These are phyloP conservation scores for Xiphophorus maculatus DNA, from an alignment of 2,113 vertebrate genomes.

Conservation along the genomic window DNA sequence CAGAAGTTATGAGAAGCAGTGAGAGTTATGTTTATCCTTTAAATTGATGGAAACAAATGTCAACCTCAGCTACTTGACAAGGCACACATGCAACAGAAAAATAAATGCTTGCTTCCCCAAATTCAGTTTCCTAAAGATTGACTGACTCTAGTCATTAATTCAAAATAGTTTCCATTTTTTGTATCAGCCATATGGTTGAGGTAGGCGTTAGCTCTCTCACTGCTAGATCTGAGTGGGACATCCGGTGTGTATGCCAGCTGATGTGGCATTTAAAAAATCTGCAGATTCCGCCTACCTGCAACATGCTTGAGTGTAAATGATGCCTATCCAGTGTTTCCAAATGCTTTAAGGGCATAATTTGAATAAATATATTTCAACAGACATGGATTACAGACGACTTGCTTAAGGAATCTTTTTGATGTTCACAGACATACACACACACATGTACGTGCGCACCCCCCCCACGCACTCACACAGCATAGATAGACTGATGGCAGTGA, in stretches of 20 bases:
- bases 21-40: background rate
- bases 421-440: conserved; percentile 72
- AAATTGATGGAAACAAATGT: background rate
- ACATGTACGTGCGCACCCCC: conserved; percentile 3
- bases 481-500: conserved; percentile 40
- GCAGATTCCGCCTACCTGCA: background rate
- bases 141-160: background rate
- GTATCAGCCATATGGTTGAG: background rate
- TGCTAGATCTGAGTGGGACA: conserved; percentile 1
- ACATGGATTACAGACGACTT: conserved; percentile 67
- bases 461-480: conserved; percentile 6
- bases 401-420: conserved; percentile 87
- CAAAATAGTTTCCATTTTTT: background rate
- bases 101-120: background rate
- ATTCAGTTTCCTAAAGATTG: background rate
- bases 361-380: conserved; percentile 8
- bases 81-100: background rate
- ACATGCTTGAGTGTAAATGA: background rate
- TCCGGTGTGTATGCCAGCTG: background rate
- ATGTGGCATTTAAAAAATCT: background rate
- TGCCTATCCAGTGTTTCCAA: background rate
- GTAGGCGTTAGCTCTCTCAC: background rate
- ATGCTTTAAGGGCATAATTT: background rate
- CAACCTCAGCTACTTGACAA: background rate
- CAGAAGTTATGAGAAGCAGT: background rate